These are phyloP conservation scores for Leptopilina boulardi DNA, from an alignment of 1,140 invertebrate genomes.

Conservation along the genomic window DNA sequence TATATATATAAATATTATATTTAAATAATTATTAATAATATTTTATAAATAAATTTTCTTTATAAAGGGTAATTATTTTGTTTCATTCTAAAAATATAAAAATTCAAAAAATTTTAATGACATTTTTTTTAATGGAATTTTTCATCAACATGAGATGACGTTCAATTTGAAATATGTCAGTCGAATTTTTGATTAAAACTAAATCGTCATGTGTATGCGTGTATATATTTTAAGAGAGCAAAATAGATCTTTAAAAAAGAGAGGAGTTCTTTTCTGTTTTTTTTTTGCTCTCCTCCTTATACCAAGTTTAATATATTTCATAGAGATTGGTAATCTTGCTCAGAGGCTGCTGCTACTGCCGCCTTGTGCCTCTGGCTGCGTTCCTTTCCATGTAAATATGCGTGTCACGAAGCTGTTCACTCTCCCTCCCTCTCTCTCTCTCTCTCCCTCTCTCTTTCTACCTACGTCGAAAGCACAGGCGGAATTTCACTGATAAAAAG, in stretches of 20 bases:
- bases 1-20: no score
- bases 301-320: conserved; percentile 23
- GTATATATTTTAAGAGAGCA: neutral
- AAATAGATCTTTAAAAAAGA: neutral
- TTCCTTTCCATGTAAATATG: conserved; percentile 55
- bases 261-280: neutral
- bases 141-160: neutral
- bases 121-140: neutral
- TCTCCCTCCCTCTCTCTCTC: no score
- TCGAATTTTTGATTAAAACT: conserved; percentile 3
- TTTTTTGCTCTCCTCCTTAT: no score
- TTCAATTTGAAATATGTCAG: neutral
- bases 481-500: conserved; percentile 51
- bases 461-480: conserved; percentile 41
- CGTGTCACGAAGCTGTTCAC: conserved; percentile 55
- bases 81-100: no score
- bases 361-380: conserved; percentile 38
- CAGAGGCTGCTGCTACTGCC: no score
- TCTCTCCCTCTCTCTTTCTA: no score
- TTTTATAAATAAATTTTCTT: no score
- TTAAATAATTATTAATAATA: no score
- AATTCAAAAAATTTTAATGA: neutral
- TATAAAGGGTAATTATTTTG: no score
- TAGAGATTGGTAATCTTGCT: conserved; percentile 26
- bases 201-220: neutral